A percentile compares a stretch with the other conserved stretches of the same genome.
phyloP scores from a whole-genome alignment of 2,888 invertebrate species.

The Andrena minutula region DNA sequence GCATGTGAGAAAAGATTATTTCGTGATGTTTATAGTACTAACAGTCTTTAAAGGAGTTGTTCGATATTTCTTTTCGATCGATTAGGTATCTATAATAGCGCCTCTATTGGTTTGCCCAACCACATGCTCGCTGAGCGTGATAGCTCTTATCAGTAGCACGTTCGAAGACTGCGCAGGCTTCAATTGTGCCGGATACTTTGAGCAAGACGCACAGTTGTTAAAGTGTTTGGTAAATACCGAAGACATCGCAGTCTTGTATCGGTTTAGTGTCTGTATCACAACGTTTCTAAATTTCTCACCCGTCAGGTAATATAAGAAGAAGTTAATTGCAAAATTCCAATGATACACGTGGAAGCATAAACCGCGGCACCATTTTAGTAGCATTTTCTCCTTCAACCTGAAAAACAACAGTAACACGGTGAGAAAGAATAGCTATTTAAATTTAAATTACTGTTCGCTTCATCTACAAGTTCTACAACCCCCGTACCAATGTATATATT shows the following conservation, averaged over 20 bases:
- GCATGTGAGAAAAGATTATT: conserved; percentile 8
- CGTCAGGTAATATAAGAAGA: conserved; percentile 82
- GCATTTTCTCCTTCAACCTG: conserved; percentile 81
- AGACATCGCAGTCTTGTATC: conserved; percentile 53
- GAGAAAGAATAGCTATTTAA: too few relatives aligned
- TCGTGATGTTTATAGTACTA: conserved; percentile 36
- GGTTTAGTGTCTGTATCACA: conserved; percentile 68
- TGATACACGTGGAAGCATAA: conserved; percentile 83
- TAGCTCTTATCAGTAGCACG: conserved; percentile 68
- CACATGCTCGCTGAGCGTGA: conserved; percentile 68
- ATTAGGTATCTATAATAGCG: conserved; percentile 46
- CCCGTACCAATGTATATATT: conserved; percentile 81
- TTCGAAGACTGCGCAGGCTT: conserved; percentile 63
- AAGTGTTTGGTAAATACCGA: conserved; percentile 54
- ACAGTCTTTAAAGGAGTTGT: conserved; percentile 46
- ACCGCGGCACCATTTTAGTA: conserved; percentile 82
- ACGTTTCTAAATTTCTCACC: conserved; percentile 80
- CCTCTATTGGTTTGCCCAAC: conserved; percentile 44
- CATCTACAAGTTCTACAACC: too few relatives aligned
- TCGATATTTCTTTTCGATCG: conserved; percentile 8
- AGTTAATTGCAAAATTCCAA: conserved; percentile 83
- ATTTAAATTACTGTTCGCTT: background rate
- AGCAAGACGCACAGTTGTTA: conserved; percentile 63
- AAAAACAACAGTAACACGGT: conserved; percentile 42
- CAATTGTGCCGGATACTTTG: conserved; percentile 64